Evolutionary conservation across 2,797 vertebrate species (phyloP), one percentile per base, ranked within the genome.

Genomic region (Lateolabrax maculatus): DNA sequence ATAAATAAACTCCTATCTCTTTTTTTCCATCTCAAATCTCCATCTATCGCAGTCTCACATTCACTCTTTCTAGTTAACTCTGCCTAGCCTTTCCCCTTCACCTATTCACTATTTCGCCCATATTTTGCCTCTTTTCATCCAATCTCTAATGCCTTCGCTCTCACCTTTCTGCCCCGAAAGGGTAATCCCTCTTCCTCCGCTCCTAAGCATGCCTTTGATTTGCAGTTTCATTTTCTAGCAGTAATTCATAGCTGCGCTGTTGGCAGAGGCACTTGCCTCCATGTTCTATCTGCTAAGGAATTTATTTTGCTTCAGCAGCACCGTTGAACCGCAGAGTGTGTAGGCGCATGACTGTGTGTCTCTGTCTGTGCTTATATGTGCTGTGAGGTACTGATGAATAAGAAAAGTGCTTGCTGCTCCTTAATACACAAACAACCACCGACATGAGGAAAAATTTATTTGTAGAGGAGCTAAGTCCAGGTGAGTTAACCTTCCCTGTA

Each of bases 1-100:
- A 87, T 79, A 76, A 86, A 90, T 80, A 79, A 51, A 48, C 29
- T 70, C 31, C 27, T 64, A n/a, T n/a, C n/a, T n/a, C n/a, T n/a
- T n/a, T n/a, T n/a, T n/a, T n/a, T n/a, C n/a, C n/a, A n/a, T n/a
- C n/a, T n/a, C n/a, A n/a, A n/a, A n/a, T n/a, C n/a, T n/a, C n/a
- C n/a, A n/a, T n/a, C n/a, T n/a, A n/a, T n/a, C n/a, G n/a, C n/a
- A n/a, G n/a, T 34, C 31, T 4, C 4, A 34, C 41, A n/a, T 44
- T 48, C 6, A 13, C 41, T 62, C 36, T 31, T 41, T 58, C 48
- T 27, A 25, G 25, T 55, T 69, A 58, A 43, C 29, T 36, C 25
- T 31, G 7, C 18, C 56, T n/a, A 9, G 43, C 21, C n/a, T 25
- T 48, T 19, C 23, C 23, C 27, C 36, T 66, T 66, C 23, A 55